Conservation (phyloP, 2,797 vertebrate species). For the Taenioides sp. region DNA sequence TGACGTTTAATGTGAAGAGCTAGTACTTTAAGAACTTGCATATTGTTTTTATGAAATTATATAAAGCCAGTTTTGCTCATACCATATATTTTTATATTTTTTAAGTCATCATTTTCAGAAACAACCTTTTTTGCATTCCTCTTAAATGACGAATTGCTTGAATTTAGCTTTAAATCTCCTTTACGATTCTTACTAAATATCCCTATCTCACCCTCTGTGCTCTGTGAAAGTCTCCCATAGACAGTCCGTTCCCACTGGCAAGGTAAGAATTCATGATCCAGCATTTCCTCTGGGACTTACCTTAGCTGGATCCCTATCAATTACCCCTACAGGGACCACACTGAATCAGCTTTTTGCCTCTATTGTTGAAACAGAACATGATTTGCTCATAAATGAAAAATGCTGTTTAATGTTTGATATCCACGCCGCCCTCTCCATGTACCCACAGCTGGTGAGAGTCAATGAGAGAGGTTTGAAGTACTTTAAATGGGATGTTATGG, state of each 20-base stretch:
- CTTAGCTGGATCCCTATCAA: constrained; percentile 70
- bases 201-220: constrained; percentile 49
- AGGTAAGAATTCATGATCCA: constrained; percentile 70
- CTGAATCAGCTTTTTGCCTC: constrained; percentile 75
- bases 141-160: constrained; percentile 27
- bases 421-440: constrained; percentile 12
- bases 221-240: constrained; percentile 48
- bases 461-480: constrained; percentile 59
- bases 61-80: not conserved
- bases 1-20: not conserved
- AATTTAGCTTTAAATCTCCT: constrained; percentile 46
- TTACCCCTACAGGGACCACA: constrained; percentile 73
- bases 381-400: constrained; percentile 80
- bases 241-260: constrained; percentile 60
- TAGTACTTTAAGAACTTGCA: not conserved
- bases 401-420: constrained; percentile 78
- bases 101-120: not conserved
- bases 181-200: constrained; percentile 64
- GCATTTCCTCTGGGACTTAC: constrained; percentile 69
- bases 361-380: constrained; percentile 75
- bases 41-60: not conserved
- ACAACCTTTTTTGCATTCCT: constrained; percentile 26
- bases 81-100: not conserved
- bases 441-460: constrained; percentile 52
- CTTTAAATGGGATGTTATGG: constrained; percentile 43